These are phyloP conservation scores for Dryobates pubescens DNA, from an alignment of 2,797 vertebrate species.

Conservation along the genomic window DNA sequence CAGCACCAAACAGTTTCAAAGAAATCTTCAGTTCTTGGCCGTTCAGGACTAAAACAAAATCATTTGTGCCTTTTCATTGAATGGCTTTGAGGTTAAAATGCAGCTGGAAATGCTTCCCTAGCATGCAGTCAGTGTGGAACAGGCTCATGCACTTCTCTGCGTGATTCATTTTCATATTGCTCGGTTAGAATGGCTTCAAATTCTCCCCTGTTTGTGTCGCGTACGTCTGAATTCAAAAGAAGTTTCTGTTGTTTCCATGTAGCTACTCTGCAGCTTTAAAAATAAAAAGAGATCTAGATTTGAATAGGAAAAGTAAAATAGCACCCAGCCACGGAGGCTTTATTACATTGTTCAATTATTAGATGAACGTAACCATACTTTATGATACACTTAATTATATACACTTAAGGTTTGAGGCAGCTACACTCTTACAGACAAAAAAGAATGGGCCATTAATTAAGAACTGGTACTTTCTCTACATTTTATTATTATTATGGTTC, in stretches of 20 bases:
- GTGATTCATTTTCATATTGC: background rate
- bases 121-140: constrained; percentile 17
- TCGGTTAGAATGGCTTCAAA: background rate
- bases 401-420: constrained; percentile 70
- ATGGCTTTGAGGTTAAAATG: constrained; percentile 42
- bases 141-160: constrained; percentile 31
- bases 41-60: constrained; percentile 52
- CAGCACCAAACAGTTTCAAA: constrained; percentile 32
- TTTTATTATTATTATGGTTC: constrained; percentile 74
- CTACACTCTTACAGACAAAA: constrained; percentile 45
- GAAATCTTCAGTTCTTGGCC: constrained; percentile 41
- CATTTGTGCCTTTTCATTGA: constrained; percentile 34
- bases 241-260: background rate
- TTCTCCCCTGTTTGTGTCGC: background rate
- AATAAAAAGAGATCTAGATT: background rate
- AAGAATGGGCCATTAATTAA: constrained; percentile 77
- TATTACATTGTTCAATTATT: constrained; percentile 37
- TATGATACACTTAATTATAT: constrained; percentile 69
- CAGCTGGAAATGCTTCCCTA: constrained; percentile 52
- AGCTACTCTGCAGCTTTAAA: background rate
- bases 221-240: background rate
- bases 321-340: background rate
- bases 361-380: constrained; percentile 53
- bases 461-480: constrained; percentile 72
- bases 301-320: constrained; percentile 45